Evolutionary conservation across 2,113 vertebrate species (phyloP).

Genomic region (Hymenochirus boettgeri): DNA sequence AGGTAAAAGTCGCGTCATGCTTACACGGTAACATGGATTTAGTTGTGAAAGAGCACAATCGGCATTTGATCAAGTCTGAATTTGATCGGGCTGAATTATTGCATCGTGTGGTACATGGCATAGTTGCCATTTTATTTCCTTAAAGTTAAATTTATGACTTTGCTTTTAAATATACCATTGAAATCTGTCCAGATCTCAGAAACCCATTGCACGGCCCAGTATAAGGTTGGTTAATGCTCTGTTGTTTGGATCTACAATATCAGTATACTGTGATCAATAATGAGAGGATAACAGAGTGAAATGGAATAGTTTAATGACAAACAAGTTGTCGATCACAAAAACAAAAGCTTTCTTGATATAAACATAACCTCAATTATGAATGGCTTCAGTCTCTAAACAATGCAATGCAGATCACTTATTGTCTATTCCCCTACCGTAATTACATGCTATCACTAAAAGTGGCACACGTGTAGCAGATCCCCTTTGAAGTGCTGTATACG

Average conservation of each 20-base stretch:
- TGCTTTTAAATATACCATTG: no score
- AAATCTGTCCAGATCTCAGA: no score
- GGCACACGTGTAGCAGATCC: constrained; percentile 23
- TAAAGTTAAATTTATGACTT: no score
- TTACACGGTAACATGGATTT: no score
- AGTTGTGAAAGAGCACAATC: no score
- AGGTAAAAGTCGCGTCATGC: no score
- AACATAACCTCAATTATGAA: constrained; percentile 21
- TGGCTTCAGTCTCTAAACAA: constrained; percentile 28
- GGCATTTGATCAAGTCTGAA: no score
- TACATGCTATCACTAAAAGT: constrained; percentile 18
- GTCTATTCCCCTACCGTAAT: constrained; percentile 34
- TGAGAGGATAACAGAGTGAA: constrained; percentile 7
- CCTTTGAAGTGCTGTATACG: constrained; percentile 9
- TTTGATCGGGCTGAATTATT: no score
- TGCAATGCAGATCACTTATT: constrained; percentile 34
- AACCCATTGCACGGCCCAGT: no score
- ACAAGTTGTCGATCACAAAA: background rate
- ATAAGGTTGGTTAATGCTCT: no score
- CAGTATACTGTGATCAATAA: constrained; percentile 8
- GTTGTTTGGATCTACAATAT: background rate
- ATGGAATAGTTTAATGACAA: constrained; percentile 27
- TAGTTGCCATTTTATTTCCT: no score
- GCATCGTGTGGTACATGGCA: no score
- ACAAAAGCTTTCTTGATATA: constrained; percentile 27